A percentile compares a stretch with the other conserved stretches of the same genome.
These are phyloP conservation scores for Xylota sylvarum DNA, from an alignment of 2,888 invertebrate genomes.

Conservation along the genomic window DNA sequence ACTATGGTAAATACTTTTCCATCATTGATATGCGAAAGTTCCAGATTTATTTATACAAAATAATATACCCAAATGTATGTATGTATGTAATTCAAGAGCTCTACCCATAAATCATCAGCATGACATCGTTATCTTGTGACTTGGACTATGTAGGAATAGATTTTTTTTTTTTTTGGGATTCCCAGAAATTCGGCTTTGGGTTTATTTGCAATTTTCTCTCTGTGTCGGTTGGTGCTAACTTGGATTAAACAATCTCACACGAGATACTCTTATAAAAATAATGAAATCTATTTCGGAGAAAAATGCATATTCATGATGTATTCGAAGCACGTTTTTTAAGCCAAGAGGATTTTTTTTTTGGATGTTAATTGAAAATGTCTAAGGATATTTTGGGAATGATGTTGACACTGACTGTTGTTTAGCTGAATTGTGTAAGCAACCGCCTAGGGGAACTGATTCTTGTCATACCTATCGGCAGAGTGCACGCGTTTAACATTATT, in stretches of 20 bases:
- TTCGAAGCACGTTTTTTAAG: conserved; percentile 17
- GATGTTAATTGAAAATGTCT: conserved; percentile 1
- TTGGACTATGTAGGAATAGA: neutral
- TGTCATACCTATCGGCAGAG: neutral
- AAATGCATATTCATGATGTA: neutral
- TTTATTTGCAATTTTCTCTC: neutral
- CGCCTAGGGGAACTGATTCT: neutral
- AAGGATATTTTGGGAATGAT: neutral
- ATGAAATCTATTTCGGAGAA: neutral
- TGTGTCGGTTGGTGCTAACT: neutral
- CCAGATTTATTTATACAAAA: neutral
- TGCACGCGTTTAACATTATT: neutral
- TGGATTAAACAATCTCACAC: conserved; percentile 5
- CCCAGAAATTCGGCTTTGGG: neutral
- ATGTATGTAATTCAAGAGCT: neutral
- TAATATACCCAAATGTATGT: conserved; percentile 4
- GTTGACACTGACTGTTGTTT: neutral
- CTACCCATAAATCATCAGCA: neutral
- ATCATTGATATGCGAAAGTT: neutral
- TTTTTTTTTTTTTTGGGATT: conserved; percentile 5
- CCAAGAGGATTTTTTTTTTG: neutral
- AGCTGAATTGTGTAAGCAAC: neutral
- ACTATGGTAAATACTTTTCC: neutral
- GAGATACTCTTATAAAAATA: neutral
- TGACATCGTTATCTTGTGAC: neutral